Evolutionary conservation across 1,140 invertebrate genomes (phyloP).

Genomic region (Penaeus indicus): DNA sequence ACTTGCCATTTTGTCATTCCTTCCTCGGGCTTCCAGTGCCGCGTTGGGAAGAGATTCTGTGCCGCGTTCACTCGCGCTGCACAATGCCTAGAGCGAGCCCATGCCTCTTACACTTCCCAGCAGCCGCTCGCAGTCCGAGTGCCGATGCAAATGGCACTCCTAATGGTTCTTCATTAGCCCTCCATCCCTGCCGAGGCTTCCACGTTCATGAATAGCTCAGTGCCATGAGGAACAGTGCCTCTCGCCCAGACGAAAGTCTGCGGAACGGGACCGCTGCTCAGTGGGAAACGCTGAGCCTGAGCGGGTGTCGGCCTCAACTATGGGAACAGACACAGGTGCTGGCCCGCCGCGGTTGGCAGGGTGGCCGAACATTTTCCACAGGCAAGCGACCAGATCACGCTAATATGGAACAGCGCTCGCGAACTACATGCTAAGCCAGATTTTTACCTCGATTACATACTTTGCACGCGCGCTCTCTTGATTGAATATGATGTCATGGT

Average conservation of each 20-base stretch:
- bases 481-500: no score
- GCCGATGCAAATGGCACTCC: background rate
- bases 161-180: no score
- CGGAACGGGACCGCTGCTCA: slow-evolving; percentile 39
- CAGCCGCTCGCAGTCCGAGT: background rate
- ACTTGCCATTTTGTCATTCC: slow-evolving; percentile 68
- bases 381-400: slow-evolving; percentile 56
- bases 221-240: no score
- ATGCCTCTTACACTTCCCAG: background rate
- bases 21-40: slow-evolving; percentile 65
- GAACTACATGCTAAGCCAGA: slow-evolving; percentile 52
- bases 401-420: slow-evolving; percentile 49
- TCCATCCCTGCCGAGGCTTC: background rate
- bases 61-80: slow-evolving; percentile 42
- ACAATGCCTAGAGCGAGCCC: background rate
- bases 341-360: slow-evolving; percentile 50
- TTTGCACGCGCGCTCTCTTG: slow-evolving; percentile 7
- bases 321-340: slow-evolving; percentile 65
- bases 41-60: slow-evolving; percentile 55
- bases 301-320: slow-evolving; percentile 59
- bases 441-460: slow-evolving; percentile 56
- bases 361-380: slow-evolving; percentile 64
- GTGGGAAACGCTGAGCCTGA: slow-evolving; percentile 47
- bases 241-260: slow-evolving; percentile 48
- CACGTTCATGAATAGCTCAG: background rate